Evolutionary conservation across 2,888 invertebrate species (phyloP).

Genomic region (Athripsodes cinereus): DNA sequence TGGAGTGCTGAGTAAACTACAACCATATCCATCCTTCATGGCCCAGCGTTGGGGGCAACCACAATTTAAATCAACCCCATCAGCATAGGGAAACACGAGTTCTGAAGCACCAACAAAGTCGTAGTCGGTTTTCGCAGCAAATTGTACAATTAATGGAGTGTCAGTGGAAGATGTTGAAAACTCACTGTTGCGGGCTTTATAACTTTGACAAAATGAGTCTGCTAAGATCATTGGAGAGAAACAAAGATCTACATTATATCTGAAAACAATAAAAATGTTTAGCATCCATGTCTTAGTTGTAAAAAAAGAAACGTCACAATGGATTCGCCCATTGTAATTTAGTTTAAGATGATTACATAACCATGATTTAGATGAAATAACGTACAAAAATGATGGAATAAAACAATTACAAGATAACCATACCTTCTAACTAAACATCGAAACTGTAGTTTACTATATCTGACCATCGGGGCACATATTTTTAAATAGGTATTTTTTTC

Average conservation of each 20-base stretch:
- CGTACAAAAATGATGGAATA: too few species aligned
- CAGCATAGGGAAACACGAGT: conserved; percentile 74
- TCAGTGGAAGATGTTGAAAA: conserved; percentile 73
- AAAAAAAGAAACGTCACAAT: too few species aligned
- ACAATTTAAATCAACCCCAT: conserved; percentile 95
- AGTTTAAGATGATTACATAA: too few species aligned
- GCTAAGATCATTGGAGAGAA: conserved; percentile 98
- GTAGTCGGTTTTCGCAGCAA: conserved; percentile 79
- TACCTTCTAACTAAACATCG: conserved; percentile 45
- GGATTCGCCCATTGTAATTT: too few species aligned
- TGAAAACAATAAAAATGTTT: conserved; percentile 32
- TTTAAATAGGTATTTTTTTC: conserved; percentile 55
- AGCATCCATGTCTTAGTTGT: too few species aligned
- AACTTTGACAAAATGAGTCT: conserved; percentile 85
- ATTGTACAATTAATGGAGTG: conserved; percentile 85
- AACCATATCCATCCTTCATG: conserved; percentile 84
- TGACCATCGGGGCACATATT: conserved; percentile 93
- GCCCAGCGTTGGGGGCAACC: conserved; percentile 98
- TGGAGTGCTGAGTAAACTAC: conserved; percentile 74
- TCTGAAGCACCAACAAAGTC: conserved; percentile 84
- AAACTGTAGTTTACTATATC: conserved; percentile 66
- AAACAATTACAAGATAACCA: too few species aligned
- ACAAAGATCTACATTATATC: conserved; percentile 81
- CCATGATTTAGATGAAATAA: too few species aligned
- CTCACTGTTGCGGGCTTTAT: conserved; percentile 77